Evolutionary conservation across 2,113 vertebrate genomes (phyloP).

Genomic region (Trogon melanurus): DNA sequence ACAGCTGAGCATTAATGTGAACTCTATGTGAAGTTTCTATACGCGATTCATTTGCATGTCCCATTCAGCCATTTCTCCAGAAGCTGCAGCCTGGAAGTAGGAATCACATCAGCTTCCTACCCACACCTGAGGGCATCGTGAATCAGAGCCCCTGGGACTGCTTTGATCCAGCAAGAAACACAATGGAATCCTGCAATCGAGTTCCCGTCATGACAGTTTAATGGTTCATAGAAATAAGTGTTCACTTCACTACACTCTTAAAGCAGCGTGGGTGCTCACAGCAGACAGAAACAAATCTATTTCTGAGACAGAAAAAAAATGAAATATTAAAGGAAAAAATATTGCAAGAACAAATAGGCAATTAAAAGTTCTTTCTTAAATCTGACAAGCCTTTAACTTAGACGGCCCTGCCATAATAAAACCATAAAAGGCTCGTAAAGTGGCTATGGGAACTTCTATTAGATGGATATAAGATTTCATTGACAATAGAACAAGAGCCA

Average conservation of each 20-base stretch:
- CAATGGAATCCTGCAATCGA: background rate
- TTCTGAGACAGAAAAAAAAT: background rate
- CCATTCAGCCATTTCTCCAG: background rate
- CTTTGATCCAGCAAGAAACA: background rate
- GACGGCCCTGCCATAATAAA: background rate
- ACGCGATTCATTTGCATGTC: background rate
- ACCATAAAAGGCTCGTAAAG: background rate
- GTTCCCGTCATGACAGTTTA: background rate
- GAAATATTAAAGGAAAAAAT: constrained; percentile 9
- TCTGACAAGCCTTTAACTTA: background rate
- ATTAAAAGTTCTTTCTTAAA: constrained; percentile 34
- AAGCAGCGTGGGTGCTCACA: background rate
- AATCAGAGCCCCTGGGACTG: background rate
- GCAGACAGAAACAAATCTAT: constrained; percentile 22
- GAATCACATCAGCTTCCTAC: background rate
- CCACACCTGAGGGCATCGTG: background rate
- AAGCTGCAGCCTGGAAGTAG: background rate
- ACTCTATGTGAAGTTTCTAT: fast-evolving
- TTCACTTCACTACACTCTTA: background rate
- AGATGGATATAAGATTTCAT: background rate
- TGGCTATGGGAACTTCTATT: background rate
- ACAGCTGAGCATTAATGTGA: background rate
- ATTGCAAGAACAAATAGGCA: constrained; percentile 2
- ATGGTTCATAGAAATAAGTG: constrained; percentile 12
- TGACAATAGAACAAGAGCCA: background rate